Conservation (phyloP, 2,113 vertebrate genomes). For the Empidonax traillii region DNA sequence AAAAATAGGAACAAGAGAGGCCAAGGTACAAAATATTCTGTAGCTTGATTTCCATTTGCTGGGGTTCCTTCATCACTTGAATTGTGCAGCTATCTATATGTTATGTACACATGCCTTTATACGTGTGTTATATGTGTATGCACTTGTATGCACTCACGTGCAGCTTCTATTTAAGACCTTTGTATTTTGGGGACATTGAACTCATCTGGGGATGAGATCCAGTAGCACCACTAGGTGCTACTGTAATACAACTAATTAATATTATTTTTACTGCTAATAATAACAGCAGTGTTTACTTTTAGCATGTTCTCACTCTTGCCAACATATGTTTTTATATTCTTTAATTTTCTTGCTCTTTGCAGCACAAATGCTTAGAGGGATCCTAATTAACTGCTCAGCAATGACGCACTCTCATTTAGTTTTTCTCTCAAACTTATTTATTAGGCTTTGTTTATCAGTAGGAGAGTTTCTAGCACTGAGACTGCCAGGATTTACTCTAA, state of each 20-base stretch:
- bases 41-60: not conserved
- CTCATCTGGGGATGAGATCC: constrained; percentile 27
- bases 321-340: not conserved
- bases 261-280: constrained; percentile 53
- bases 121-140: rapidly evolving
- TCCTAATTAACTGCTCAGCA: constrained; percentile 37
- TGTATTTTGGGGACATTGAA: not conserved
- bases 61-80: not conserved
- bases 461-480: constrained; percentile 31
- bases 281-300: not conserved
- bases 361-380: not conserved
- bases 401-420: constrained; percentile 31
- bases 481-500: constrained; percentile 67
- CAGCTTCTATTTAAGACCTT: not conserved
- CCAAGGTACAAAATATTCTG: not conserved
- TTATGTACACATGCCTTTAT: rapidly evolving
- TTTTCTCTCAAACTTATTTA: constrained; percentile 62
- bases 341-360: constrained; percentile 21
- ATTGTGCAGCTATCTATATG: not conserved
- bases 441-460: constrained; percentile 58
- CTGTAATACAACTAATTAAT: constrained; percentile 70
- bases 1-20: not conserved
- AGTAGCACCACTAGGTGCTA: constrained; percentile 65
- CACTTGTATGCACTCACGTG: not conserved
- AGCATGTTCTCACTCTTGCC: not conserved